Base-by-base conservation (phyloP, 1,140 invertebrate species). In the Meteorus sp. region DNA sequence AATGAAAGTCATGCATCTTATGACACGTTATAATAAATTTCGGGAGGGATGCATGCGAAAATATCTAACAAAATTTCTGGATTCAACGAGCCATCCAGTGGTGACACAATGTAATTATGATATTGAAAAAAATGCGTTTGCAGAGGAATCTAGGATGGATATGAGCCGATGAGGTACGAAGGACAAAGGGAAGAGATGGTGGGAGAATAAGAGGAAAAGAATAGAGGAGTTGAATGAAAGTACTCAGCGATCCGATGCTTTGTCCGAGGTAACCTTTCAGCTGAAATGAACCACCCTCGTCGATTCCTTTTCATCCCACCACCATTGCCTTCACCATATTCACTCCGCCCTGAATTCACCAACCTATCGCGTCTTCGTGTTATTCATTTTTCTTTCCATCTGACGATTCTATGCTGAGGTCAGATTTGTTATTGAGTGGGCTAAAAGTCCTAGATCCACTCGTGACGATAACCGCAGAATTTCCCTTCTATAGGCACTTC, bases 231-330 rank as follows among this genome's bases (percentile, higher is more conserved):
- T 15, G 57, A 51, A 62, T 60, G 19, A 57, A 60, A 54, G 44
- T 31, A 54, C 57, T 54, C 56, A 57, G 48, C 39, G 51, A 63
- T 48, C 58, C 23, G 31, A 53, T 33, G 47, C 57, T 60, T 60
- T 60, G 61, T 63, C 57, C 61, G 31, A n/a, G 51, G 53, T 39
- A n/a, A 22, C 11, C 51, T 54, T 54, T 54, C 35, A 23, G 8
- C 35, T 13, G 3, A n/a, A 11, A 7, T 13, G 13, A 39, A 13
- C 13, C 35, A 39, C 51, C 51, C 33, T 37, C 15, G 35, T 33
- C 48, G 6, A 33, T 23, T 29, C 7, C 11, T 13, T 22, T 41
- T 13, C 13, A n/a, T 27, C 23, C 5, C 13, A n/a, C 22, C 23
- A 1, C 43, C 19, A 8, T 3, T 20, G 6, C 9, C 9, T 13